Evolutionary conservation across 2,888 invertebrate genomes (phyloP).

Genomic region (Parnassius glacialis): DNA sequence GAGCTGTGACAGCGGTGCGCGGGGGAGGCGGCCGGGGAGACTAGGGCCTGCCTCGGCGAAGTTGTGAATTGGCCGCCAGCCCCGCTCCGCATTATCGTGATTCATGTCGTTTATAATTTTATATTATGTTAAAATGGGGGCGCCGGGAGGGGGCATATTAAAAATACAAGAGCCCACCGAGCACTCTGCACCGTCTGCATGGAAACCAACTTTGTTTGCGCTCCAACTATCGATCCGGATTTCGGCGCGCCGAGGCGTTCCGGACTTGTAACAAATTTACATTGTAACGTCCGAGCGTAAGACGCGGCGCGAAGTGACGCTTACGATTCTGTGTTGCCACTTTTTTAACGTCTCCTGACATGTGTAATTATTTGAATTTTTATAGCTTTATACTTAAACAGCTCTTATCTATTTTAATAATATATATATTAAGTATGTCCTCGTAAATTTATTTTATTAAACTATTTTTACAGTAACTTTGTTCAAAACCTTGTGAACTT

Average conservation of each 20-base stretch:
- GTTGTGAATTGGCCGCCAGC: slow-evolving; percentile 77
- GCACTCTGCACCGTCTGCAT: slow-evolving; percentile 68
- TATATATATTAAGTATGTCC: too few relatives aligned
- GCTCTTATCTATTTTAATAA: too few relatives aligned
- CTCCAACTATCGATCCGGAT: slow-evolving; percentile 69
- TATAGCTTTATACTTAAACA: too few relatives aligned
- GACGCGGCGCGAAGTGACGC: slow-evolving; percentile 8
- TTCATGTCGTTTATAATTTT: slow-evolving; percentile 81
- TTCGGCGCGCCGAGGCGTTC: slow-evolving; percentile 32
- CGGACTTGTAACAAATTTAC: slow-evolving; percentile 19
- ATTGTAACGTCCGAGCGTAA: slow-evolving; percentile 22
- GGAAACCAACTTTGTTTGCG: slow-evolving; percentile 72
- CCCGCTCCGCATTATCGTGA: slow-evolving; percentile 76
- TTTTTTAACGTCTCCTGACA: not conserved
- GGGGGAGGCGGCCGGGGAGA: slow-evolving; percentile 41
- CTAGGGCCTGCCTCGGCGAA: slow-evolving; percentile 54
- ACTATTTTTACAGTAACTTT: too few relatives aligned
- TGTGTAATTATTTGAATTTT: too few relatives aligned
- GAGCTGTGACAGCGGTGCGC: slow-evolving; percentile 30
- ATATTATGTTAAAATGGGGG: slow-evolving; percentile 78
- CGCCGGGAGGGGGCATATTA: slow-evolving; percentile 65
- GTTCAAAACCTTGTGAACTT: too few relatives aligned
- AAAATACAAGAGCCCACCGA: slow-evolving; percentile 73
- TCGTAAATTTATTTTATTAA: too few relatives aligned
- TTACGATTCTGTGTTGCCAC: not conserved